Conservation (phyloP, 2,888 invertebrate species). For the Unio pictorum region DNA sequence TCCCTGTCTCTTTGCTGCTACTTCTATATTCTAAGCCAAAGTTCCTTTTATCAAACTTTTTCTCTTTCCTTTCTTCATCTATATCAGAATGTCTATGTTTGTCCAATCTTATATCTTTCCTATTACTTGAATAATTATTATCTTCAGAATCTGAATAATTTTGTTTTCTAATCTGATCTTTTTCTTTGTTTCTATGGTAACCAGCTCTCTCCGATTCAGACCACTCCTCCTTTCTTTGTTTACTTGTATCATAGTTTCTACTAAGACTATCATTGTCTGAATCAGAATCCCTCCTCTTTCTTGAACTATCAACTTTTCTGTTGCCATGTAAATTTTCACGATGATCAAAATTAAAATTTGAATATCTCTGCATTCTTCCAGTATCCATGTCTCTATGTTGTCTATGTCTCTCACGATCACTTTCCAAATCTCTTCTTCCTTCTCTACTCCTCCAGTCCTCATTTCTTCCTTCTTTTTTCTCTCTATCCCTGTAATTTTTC, state of each 20-base stretch:
- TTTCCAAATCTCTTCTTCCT: constrained; percentile 2
- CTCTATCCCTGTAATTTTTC: background rate
- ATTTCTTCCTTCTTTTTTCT: background rate
- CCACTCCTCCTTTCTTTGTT: constrained; percentile 3
- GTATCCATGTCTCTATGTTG: background rate
- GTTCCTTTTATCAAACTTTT: too few species aligned
- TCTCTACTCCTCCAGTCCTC: constrained; percentile 5
- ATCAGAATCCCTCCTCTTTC: background rate
- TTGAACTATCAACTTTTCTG: too few species aligned
- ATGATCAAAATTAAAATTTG: background rate
- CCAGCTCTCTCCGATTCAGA: constrained; percentile 1
- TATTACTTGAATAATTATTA: background rate
- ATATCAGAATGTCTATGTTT: background rate
- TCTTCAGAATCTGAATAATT: constrained; percentile 11
- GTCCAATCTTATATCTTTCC: background rate
- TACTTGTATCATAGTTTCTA: background rate
- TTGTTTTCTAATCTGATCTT: constrained; percentile 1
- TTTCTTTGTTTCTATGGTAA: constrained; percentile 1
- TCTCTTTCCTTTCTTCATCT: background rate
- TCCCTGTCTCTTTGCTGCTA: too few species aligned
- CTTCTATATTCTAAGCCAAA: too few species aligned
- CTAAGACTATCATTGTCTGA: constrained; percentile 2
- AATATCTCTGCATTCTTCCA: background rate
- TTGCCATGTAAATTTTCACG: too few species aligned
- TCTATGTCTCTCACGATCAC: constrained; percentile 2